A percentile compares a stretch with the other conserved stretches of the same genome.
These are phyloP conservation scores for Eupithecia pulchellata DNA, from an alignment of 2,888 invertebrate species.

Conservation along the genomic window DNA sequence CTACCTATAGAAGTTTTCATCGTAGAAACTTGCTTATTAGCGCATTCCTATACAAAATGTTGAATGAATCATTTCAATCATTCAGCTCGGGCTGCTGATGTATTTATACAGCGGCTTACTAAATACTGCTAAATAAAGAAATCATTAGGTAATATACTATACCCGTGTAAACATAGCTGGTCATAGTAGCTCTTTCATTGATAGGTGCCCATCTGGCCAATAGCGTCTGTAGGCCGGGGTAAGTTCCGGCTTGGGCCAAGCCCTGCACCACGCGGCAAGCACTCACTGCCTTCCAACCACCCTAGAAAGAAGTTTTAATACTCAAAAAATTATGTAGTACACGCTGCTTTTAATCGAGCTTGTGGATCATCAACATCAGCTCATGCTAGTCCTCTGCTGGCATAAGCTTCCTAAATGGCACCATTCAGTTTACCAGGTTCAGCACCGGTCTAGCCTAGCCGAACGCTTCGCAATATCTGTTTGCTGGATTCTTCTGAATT, in stretches of 20 bases:
- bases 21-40: too few relatives aligned
- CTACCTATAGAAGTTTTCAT: too few relatives aligned
- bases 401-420: neutral
- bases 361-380: neutral
- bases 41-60: too few relatives aligned
- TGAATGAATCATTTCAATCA: too few relatives aligned
- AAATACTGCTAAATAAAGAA: neutral
- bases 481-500: neutral
- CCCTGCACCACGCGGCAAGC: constrained; percentile 89
- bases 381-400: neutral
- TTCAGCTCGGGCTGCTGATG: neutral
- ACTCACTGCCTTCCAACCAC: constrained; percentile 86
- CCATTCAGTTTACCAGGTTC: neutral
- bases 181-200: constrained; percentile 85
- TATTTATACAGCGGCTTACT: neutral
- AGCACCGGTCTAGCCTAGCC: too few relatives aligned
- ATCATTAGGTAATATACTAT: neutral
- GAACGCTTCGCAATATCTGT: neutral
- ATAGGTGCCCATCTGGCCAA: constrained; percentile 89
- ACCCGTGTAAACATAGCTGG: constrained; percentile 81
- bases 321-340: neutral
- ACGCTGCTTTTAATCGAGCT: neutral
- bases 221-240: constrained; percentile 88
- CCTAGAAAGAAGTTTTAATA: constrained; percentile 58
- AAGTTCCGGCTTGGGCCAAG: constrained; percentile 88